These are phyloP conservation scores for Megalonaias nervosa DNA, from an alignment of 1,140 invertebrate species.

Conservation along the genomic window DNA sequence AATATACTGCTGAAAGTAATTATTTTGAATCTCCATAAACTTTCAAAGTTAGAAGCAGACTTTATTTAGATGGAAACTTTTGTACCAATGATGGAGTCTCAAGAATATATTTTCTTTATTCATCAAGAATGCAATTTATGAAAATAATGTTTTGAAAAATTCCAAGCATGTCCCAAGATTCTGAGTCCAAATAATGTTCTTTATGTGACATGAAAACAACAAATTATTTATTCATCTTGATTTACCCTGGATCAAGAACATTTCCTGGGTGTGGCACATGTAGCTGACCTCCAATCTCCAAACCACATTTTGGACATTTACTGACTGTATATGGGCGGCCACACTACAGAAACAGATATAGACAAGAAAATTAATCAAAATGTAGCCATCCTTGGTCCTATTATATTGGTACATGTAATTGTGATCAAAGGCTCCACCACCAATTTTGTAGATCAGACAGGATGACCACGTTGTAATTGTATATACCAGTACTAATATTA, in stretches of 20 bases:
- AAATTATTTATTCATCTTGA: neutral
- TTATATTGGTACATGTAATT: conserved; percentile 7
- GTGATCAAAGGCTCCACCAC: conserved; percentile 18
- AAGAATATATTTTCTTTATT: no score
- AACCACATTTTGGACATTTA: conserved; percentile 54
- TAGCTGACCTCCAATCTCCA: conserved; percentile 51
- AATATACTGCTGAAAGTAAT: no score
- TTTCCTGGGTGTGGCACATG: conserved; percentile 44
- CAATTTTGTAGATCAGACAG: conserved; percentile 2
- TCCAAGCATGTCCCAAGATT: no score
- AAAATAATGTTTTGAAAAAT: no score
- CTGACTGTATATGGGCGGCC: conserved; percentile 43
- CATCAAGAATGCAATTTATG: no score
- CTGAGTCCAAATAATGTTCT: no score
- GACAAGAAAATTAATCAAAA: neutral
- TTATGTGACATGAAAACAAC: neutral
- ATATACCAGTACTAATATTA: neutral
- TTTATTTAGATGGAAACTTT: no score
- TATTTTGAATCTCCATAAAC: no score
- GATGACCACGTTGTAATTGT: conserved; percentile 22
- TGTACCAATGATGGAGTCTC: no score
- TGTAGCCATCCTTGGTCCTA: conserved; percentile 9
- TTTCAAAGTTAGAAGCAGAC: no score
- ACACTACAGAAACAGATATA: conserved; percentile 45
- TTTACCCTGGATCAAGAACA: conserved; percentile 40